A percentile compares a stretch with the other conserved stretches of the same genome.
Evolutionary conservation across 2,113 vertebrate species (phyloP).

Genomic region (Neotragus pygmaeus): DNA sequence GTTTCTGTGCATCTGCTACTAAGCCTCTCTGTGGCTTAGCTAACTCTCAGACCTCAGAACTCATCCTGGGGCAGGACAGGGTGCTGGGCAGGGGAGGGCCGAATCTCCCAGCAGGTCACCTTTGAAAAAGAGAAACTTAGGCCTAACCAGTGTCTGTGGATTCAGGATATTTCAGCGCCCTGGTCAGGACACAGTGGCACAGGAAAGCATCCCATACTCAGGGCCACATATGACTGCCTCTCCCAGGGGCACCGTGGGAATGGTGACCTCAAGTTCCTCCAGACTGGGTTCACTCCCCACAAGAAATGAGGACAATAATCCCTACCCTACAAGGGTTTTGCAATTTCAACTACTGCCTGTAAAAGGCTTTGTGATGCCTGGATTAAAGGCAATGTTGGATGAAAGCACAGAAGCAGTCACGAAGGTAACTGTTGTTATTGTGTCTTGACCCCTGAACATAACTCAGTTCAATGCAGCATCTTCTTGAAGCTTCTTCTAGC

Average conservation of each 20-base stretch:
- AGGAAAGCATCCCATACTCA: too few species aligned
- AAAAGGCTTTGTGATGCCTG: not conserved
- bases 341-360: not conserved
- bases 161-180: not conserved
- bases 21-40: conserved; percentile 25
- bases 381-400: not conserved
- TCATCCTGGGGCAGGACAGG: not conserved
- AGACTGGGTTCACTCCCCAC: not conserved
- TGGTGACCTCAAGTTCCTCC: not conserved
- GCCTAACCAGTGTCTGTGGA: not conserved
- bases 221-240: rapidly evolving
- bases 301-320: not conserved
- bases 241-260: not conserved
- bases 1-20: conserved; percentile 24
- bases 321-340: not conserved
- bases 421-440: not conserved
- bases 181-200: not conserved
- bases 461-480: not conserved
- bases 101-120: not conserved
- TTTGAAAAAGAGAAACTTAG: not conserved
- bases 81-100: not conserved
- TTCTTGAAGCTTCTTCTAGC: not conserved
- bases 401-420: not conserved
- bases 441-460: not conserved
- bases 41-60: not conserved